Base-by-base conservation (phyloP, 1,140 invertebrate species). In the Euwallacea fornicatus region DNA sequence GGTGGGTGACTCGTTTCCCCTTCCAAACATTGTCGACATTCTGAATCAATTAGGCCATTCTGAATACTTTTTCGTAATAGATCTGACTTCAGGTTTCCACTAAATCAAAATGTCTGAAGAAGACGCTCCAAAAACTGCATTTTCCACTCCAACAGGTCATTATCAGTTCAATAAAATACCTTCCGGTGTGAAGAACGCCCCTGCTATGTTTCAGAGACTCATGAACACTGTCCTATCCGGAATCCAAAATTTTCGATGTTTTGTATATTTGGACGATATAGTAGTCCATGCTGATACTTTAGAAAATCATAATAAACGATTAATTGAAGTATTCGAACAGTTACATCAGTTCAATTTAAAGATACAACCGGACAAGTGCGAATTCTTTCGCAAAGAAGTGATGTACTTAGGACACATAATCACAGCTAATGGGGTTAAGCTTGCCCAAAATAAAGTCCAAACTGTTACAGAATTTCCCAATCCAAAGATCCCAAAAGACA, bases 1-100 rank as follows among this genome's bases (percentile, higher is more conserved):
- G 7, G 74, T 81, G 11, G 73, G 73, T 7, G 84, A 87, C 74
- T 74, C 64, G 15, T 88, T 77, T 74, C 85, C 84, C 7, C n/a
- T n/a, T n/a, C n/a, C n/a, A n/a, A n/a, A n/a, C n/a, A n/a, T n/a
- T n/a, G n/a, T n/a, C n/a, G n/a, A 82, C 15, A 77, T 78, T 16
- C 46, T 76, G 60, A 77, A 82, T 70, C 72, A 72, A 10, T 42
- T 85, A 74, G 73, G 3, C 7, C 76, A 75, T 4, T 61, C 73
- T 10, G 72, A 74, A 53, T 82, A 76, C 59, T 84, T 85, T 66
- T 15, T 78, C 11, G 74, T 78, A 0, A 66, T 84, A 2, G 83
- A 86, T 77, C 58, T 84, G 4, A 73, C 73, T 0, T 21, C 2
- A 2, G 42, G 56, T 43, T 69, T 47, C 13, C 42, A 69, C 16